These are phyloP conservation scores for Gnatocerus cornutus DNA, from an alignment of 2,888 invertebrate genomes.

Conservation along the genomic window DNA sequence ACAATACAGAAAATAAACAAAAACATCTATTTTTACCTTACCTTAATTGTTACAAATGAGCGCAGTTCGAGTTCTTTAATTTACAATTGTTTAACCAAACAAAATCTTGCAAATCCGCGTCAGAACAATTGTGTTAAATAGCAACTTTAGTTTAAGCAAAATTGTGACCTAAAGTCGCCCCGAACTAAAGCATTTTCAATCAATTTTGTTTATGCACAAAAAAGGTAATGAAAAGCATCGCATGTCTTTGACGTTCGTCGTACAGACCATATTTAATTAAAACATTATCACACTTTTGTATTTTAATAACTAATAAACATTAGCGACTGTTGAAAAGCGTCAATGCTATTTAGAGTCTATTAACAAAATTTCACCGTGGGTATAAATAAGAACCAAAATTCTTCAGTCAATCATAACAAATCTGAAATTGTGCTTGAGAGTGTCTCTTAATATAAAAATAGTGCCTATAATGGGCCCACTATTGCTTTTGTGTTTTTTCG, in stretches of 20 bases:
- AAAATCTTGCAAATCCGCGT: neutral
- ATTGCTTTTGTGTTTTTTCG: slow-evolving; percentile 18
- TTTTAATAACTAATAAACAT: slow-evolving; percentile 45
- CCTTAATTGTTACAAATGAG: too few species aligned
- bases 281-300: slow-evolving; percentile 41
- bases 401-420: slow-evolving; percentile 32
- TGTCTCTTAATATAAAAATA: slow-evolving; percentile 22
- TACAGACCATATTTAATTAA: slow-evolving; percentile 27
- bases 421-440: slow-evolving; percentile 19
- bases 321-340: slow-evolving; percentile 46
- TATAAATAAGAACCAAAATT: slow-evolving; percentile 37
- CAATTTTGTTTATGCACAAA: slow-evolving; percentile 16
- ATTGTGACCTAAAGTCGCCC: neutral
- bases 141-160: neutral
- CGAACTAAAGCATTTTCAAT: neutral
- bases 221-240: slow-evolving; percentile 27
- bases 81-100: too few species aligned
- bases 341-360: slow-evolving; percentile 50
- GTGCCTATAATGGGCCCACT: slow-evolving; percentile 25
- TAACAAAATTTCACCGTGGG: slow-evolving; percentile 37
- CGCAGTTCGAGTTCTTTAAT: too few species aligned
- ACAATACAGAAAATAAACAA: too few species aligned
- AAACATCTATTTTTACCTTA: too few species aligned
- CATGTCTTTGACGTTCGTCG: slow-evolving; percentile 47
- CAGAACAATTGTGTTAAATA: slow-evolving; percentile 5